A percentile compares a stretch with the other conserved stretches of the same genome.
phyloP scores from a whole-genome alignment of 2,113 vertebrate species.

The Hippolais icterina region DNA sequence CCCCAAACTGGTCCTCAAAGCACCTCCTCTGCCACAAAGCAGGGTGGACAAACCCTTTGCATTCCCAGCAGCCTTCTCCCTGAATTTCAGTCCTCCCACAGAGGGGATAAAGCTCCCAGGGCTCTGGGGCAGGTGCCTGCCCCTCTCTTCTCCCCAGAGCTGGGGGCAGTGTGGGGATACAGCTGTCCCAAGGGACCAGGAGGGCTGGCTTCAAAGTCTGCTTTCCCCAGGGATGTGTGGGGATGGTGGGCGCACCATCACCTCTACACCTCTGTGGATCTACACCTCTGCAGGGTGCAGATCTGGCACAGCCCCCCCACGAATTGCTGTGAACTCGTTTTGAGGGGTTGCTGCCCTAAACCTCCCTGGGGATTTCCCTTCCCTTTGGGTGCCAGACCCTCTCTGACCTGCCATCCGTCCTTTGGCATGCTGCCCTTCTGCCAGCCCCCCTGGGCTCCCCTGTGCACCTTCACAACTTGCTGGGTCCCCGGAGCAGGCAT shows the following conservation, averaged over 20 bases:
- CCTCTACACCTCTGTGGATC: background rate
- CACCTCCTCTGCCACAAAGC: background rate
- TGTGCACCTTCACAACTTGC: background rate
- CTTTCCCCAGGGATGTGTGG: background rate
- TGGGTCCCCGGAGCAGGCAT: rapidly evolving
- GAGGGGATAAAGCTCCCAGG: background rate
- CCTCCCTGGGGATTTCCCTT: background rate
- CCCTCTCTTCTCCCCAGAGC: background rate
- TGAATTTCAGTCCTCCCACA: background rate
- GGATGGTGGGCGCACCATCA: background rate
- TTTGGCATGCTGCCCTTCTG: background rate
- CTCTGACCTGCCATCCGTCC: too few relatives aligned
- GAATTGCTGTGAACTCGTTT: rapidly evolving
- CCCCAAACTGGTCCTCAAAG: background rate
- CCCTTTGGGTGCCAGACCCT: background rate
- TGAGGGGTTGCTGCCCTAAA: background rate
- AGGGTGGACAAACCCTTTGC: background rate
- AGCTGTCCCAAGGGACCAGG: rapidly evolving
- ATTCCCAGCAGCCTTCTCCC: background rate
- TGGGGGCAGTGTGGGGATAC: background rate
- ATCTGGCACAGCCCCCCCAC: background rate
- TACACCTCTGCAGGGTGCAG: background rate
- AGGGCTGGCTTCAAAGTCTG: background rate
- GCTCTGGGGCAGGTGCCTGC: background rate
- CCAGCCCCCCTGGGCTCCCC: background rate